Conservation (phyloP, 2,113 vertebrate genomes). For the Gadus chalcogrammus region DNA sequence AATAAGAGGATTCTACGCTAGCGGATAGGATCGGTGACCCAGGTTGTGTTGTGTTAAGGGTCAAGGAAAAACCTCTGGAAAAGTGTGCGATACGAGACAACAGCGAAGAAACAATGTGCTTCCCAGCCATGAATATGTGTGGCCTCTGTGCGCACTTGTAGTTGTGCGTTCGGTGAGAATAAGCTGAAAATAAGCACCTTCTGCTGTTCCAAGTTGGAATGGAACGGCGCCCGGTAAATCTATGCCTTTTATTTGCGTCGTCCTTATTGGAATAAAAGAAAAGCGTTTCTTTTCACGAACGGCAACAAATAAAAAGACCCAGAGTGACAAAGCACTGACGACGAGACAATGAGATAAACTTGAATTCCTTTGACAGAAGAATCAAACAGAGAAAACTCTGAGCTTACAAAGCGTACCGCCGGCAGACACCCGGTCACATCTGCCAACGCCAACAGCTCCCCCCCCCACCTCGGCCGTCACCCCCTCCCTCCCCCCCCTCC, state of each 20-base stretch:
- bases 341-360: conserved; percentile 28
- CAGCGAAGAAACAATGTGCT: too few species aligned
- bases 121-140: too few species aligned
- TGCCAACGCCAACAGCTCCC: conserved; percentile 18
- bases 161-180: background rate
- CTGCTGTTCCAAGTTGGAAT: conserved; percentile 19
- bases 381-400: conserved; percentile 12
- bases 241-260: conserved; percentile 5
- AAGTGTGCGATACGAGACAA: too few species aligned
- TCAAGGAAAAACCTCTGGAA: too few species aligned
- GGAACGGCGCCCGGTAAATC: conserved; percentile 12
- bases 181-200: background rate
- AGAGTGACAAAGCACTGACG: conserved; percentile 15
- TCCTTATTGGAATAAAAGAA: conserved; percentile 13
- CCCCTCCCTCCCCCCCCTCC: conserved; percentile 15
- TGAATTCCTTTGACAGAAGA: conserved; percentile 25
- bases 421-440: conserved; percentile 32
- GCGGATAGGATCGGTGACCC: too few species aligned
- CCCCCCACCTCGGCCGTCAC: too few species aligned
- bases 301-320: conserved; percentile 9
- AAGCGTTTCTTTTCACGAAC: background rate
- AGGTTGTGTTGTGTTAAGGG: too few species aligned
- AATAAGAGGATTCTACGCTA: too few species aligned
- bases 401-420: too few species aligned
- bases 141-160: too few species aligned